Conservation (phyloP, 2,888 invertebrate genomes). For the Chrysolina americana region DNA sequence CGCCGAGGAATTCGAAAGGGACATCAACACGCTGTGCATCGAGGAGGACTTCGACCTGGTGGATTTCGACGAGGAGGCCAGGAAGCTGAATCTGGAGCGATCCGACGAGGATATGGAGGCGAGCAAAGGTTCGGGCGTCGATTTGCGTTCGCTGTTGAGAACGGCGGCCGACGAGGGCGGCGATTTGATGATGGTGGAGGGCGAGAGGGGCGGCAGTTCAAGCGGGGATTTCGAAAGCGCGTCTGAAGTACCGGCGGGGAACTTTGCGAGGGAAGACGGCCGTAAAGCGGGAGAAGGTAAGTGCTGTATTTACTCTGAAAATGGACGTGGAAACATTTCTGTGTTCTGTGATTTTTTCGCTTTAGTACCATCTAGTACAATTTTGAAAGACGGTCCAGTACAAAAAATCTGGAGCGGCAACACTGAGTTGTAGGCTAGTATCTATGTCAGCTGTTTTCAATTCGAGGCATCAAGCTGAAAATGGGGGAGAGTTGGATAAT, state of each 20-base stretch:
- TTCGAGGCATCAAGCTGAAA: no score
- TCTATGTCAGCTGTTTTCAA: no score
- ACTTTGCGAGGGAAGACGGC: background rate
- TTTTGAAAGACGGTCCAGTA: no score
- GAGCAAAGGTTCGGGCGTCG: conserved; percentile 1
- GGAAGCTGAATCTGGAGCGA: conserved; percentile 25
- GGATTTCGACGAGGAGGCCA: conserved; percentile 61
- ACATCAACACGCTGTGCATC: conserved; percentile 71
- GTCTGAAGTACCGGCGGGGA: background rate
- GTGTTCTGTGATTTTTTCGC: no score
- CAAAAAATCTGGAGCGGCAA: no score
- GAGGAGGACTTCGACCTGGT: conserved; percentile 67
- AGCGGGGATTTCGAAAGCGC: background rate
- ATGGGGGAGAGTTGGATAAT: no score
- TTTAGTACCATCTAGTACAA: no score
- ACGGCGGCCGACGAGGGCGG: background rate
- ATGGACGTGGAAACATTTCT: no score
- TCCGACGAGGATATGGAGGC: conserved; percentile 42
- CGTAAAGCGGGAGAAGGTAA: background rate
- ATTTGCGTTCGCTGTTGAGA: conserved; percentile 6
- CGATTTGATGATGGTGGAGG: conserved; percentile 2
- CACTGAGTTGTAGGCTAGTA: no score
- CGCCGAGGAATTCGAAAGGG: conserved; percentile 74
- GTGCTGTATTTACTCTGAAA: background rate
- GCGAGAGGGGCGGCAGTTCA: conserved; percentile 6